Percentiles rank a stretch among this genome's conserved stretches.
Conservation (phyloP, 1,140 invertebrate species). For the Drosophila albomicans region DNA sequence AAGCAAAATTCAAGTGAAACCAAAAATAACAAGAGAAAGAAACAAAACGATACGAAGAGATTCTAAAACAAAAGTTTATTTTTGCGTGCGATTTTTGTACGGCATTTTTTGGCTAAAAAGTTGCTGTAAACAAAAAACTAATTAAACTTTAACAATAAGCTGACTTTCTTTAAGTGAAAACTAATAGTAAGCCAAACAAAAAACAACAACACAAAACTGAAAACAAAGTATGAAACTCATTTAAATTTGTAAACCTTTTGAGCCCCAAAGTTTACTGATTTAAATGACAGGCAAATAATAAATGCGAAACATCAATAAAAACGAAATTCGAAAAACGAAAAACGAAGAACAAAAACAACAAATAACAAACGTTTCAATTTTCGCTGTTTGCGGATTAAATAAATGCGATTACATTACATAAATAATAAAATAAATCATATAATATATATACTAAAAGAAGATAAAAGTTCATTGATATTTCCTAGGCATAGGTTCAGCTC, state of each 20-base stretch:
- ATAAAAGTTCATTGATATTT: slow-evolving; percentile 29
- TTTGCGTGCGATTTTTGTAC: slow-evolving; percentile 28
- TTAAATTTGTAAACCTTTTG: slow-evolving; percentile 80
- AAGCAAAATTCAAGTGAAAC: background rate
- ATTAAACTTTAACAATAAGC: slow-evolving; percentile 44
- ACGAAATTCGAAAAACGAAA: slow-evolving; percentile 15
- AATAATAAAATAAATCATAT: slow-evolving; percentile 26
- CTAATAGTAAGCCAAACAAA: slow-evolving; percentile 43
- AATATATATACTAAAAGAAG: slow-evolving; percentile 13
- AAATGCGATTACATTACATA: slow-evolving; percentile 23
- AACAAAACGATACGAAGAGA: background rate
- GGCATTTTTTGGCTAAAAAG: slow-evolving; percentile 19
- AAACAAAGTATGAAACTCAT: slow-evolving; percentile 50
- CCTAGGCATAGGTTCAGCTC: background rate
- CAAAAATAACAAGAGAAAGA: background rate
- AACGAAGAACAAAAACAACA: slow-evolving; percentile 38
- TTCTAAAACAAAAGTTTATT: slow-evolving; percentile 23
- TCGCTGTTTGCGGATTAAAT: slow-evolving; percentile 25
- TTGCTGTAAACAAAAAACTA: slow-evolving; percentile 21
- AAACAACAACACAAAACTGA: background rate
- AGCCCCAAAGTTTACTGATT: slow-evolving; percentile 81
- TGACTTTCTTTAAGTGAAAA: slow-evolving; percentile 42
- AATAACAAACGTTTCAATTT: slow-evolving; percentile 8
- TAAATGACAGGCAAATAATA: slow-evolving; percentile 61
- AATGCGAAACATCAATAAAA: slow-evolving; percentile 13